phyloP scores from a whole-genome alignment of 1,140 invertebrate species.

The Eupeodes corollae region DNA sequence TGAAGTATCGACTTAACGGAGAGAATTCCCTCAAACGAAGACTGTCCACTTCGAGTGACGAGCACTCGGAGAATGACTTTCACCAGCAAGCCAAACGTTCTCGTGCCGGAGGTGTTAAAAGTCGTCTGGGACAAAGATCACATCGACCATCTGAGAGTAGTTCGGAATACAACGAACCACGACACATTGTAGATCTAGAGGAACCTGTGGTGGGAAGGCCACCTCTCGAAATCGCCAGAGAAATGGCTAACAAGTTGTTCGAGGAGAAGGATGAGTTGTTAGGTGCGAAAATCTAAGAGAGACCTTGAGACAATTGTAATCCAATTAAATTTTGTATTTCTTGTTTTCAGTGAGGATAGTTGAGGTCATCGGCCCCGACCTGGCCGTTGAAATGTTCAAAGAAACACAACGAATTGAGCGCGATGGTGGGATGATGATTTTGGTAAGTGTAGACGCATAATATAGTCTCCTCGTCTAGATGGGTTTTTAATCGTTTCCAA shows the following conservation, averaged over 20 bases:
- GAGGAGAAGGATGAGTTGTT: slow-evolving; percentile 61
- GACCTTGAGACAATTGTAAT: neutral
- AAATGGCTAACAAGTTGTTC: slow-evolving; percentile 56
- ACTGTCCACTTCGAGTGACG: slow-evolving; percentile 16
- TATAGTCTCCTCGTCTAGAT: too few species aligned
- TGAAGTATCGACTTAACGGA: slow-evolving; percentile 23
- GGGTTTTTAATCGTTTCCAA: slow-evolving; percentile 15
- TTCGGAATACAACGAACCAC: slow-evolving; percentile 20
- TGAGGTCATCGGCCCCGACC: slow-evolving; percentile 55
- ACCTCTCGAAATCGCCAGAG: slow-evolving; percentile 48
- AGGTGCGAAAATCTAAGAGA: slow-evolving; percentile 40
- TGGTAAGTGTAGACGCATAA: too few species aligned
- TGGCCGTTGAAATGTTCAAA: slow-evolving; percentile 62
- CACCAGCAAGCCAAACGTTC: slow-evolving; percentile 21
- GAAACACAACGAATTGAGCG: slow-evolving; percentile 69
- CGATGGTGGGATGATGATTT: slow-evolving; percentile 70
- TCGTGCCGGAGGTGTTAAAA: slow-evolving; percentile 13
- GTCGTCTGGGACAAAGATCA: slow-evolving; percentile 10
- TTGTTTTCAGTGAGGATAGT: slow-evolving; percentile 52
- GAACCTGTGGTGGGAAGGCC: slow-evolving; percentile 34
- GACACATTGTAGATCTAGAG: slow-evolving; percentile 39
- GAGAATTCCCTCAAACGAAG: slow-evolving; percentile 33
- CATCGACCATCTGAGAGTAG: slow-evolving; percentile 22
- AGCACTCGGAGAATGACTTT: slow-evolving; percentile 21
- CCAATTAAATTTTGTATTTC: slow-evolving; percentile 1